phyloP scores from a whole-genome alignment of 92 coral and sea anemone genomes.

The Metridium senile region DNA sequence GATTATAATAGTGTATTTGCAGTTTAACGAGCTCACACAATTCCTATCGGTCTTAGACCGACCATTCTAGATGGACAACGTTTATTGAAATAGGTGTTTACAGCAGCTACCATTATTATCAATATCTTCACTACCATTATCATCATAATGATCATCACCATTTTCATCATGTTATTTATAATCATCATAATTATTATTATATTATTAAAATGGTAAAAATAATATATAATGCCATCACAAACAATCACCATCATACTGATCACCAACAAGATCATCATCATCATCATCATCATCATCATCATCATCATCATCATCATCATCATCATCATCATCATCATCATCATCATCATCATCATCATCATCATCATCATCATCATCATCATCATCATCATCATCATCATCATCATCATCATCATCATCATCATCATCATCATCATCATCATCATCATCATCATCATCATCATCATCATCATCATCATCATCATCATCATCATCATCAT shows the following conservation, averaged over 20 bases:
- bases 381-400: not conserved
- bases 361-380: not conserved
- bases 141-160: not conserved
- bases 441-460: not conserved
- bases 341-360: not conserved
- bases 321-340: not conserved
- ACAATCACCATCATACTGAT: not conserved
- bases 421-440: not conserved
- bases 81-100: too few species aligned
- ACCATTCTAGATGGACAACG: too few species aligned
- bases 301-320: not conserved
- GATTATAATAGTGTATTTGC: too few species aligned
- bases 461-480: not conserved
- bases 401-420: not conserved
- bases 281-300: not conserved
- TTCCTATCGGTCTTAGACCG: too few species aligned
- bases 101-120: not conserved
- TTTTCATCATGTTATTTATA: not conserved
- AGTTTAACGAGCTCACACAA: too few species aligned
- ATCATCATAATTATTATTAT: not conserved
- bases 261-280: not conserved
- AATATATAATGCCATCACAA: not conserved
- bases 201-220: not conserved
- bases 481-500: not conserved
- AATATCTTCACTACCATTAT: not conserved